phyloP scores from a whole-genome alignment of 2,888 invertebrate species.

The Toxonevra muliebris region DNA sequence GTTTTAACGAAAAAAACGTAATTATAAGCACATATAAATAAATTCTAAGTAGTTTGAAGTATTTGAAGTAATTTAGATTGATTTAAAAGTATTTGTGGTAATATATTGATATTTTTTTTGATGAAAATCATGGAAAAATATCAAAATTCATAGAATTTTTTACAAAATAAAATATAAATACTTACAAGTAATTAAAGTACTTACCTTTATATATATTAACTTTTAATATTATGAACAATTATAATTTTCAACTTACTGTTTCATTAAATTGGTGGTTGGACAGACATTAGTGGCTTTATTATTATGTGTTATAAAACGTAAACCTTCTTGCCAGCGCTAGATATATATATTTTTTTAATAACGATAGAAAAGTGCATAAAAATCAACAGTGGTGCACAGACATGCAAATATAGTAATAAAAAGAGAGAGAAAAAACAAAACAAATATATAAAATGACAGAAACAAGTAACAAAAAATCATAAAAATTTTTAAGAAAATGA shows the following conservation, averaged over 20 bases:
- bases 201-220: too few relatives aligned
- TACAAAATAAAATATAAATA: too few relatives aligned
- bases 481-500: not conserved
- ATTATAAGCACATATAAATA: too few relatives aligned
- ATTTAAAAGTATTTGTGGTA: too few relatives aligned
- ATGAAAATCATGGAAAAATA: too few relatives aligned
- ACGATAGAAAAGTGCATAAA: constrained; percentile 28
- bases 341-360: constrained; percentile 26
- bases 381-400: constrained; percentile 22
- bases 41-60: too few relatives aligned
- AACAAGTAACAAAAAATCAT: not conserved
- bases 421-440: constrained; percentile 7
- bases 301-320: constrained; percentile 92
- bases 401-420: constrained; percentile 21
- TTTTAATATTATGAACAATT: not conserved
- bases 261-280: constrained; percentile 93
- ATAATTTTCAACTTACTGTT: constrained; percentile 84
- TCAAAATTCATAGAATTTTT: too few relatives aligned
- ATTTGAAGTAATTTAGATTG: too few relatives aligned
- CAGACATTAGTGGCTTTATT: constrained; percentile 97
- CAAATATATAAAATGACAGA: not conserved
- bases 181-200: too few relatives aligned
- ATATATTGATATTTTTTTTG: too few relatives aligned
- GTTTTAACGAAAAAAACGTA: too few relatives aligned
- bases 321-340: constrained; percentile 91